Conservation (phyloP, 2,888 invertebrate species). For the Resseliella maxima region DNA sequence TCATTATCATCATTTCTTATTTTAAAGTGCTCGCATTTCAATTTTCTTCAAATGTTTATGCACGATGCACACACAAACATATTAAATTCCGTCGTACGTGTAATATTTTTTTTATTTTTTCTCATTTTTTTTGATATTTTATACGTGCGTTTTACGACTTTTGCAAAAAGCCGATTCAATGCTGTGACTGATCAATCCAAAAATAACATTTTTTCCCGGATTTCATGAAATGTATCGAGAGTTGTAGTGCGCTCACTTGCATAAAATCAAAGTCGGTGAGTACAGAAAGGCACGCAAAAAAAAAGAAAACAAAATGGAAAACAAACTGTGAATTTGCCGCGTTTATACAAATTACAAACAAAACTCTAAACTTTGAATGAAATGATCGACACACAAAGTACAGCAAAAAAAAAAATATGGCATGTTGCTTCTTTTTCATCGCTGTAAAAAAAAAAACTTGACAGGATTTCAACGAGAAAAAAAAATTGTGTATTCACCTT, state of each 20-base stretch:
- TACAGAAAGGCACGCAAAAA: too few relatives aligned
- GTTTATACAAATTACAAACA: not conserved
- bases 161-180: not conserved
- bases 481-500: too few relatives aligned
- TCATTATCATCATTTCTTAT: not conserved
- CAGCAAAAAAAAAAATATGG: not conserved
- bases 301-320: too few relatives aligned
- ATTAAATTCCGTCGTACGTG: slow-evolving; percentile 9
- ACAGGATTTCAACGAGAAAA: not conserved
- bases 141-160: not conserved
- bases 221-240: not conserved
- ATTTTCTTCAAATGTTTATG: slow-evolving; percentile 40
- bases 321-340: too few relatives aligned
- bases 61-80: slow-evolving; percentile 32
- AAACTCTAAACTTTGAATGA: not conserved
- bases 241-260: not conserved
- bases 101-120: too few relatives aligned
- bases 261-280: too few relatives aligned
- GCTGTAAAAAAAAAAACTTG: not conserved
- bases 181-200: slow-evolving; percentile 44
- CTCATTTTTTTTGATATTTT: slow-evolving; percentile 32
- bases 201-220: slow-evolving; percentile 53
- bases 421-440: too few relatives aligned
- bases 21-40: not conserved
- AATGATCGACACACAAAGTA: not conserved